A percentile compares a stretch with the other conserved stretches of the same genome.
These are phyloP conservation scores for Choloepus didactylus DNA, from an alignment of 2,797 vertebrate genomes.

Conservation along the genomic window DNA sequence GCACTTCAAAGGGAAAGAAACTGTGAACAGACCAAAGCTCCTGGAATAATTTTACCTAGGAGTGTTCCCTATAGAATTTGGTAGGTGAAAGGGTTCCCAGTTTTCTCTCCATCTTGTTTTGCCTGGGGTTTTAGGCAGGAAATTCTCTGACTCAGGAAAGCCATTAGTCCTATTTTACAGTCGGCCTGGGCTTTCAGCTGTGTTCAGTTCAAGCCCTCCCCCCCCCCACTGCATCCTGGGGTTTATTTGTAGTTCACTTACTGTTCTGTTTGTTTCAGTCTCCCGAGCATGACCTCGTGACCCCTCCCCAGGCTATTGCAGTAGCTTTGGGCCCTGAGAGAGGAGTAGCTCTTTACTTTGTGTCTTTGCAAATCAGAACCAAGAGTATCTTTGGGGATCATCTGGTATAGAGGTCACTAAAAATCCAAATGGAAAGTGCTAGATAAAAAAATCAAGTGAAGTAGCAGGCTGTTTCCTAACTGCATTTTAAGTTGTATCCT, in stretches of 20 bases:
- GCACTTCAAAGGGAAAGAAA: conserved; percentile 33
- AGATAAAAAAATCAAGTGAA: background rate
- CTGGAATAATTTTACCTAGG: conserved; percentile 37
- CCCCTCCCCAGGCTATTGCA: background rate
- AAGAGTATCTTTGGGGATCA: background rate
- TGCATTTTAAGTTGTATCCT: background rate
- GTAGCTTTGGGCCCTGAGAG: background rate
- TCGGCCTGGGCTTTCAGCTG: background rate
- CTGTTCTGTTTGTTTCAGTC: background rate
- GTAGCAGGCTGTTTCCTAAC: background rate
- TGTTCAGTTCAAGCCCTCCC: background rate
- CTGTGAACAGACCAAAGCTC: background rate
- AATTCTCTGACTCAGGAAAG: background rate
- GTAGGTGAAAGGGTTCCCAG: background rate
- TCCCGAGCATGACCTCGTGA: background rate
- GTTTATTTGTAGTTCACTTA: background rate
- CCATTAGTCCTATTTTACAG: background rate
- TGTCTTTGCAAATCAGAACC: background rate
- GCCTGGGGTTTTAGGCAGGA: conserved; percentile 19
- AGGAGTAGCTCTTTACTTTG: too few species aligned
- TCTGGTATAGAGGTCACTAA: background rate
- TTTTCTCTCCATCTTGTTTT: conserved; percentile 58
- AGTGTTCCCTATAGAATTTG: background rate
- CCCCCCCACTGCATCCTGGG: background rate
- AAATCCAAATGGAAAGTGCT: background rate